These are phyloP conservation scores for silkworm (Bombyx mori) DNA, from an alignment of 1,140 invertebrate species.

Conservation along the genomic window ASM3026992v2 NC_085111.1:13639001-13639500, in stretches of 20 bases:
- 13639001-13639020: too few relatives aligned
- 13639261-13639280: slow-evolving; percentile 87
- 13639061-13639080: slow-evolving; percentile 53
- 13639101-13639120: slow-evolving; percentile 88
- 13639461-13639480: slow-evolving; percentile 86
- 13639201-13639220: slow-evolving; percentile 88
- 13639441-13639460: slow-evolving; percentile 91
- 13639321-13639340: slow-evolving; percentile 97
- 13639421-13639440: slow-evolving; percentile 92
- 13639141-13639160: slow-evolving; percentile 83
- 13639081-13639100: slow-evolving; percentile 85
- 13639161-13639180: slow-evolving; percentile 90
- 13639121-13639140: slow-evolving; percentile 81
- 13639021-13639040: too few relatives aligned
- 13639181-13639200: slow-evolving; percentile 83
- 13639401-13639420: slow-evolving; percentile 96
- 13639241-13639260: slow-evolving; percentile 97
- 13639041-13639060: too few relatives aligned
- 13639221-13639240: slow-evolving; percentile 96
- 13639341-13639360: slow-evolving; percentile 96
- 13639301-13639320: slow-evolving; percentile 88
- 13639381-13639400: slow-evolving; percentile 84
- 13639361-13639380: slow-evolving; percentile 90
- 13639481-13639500: slow-evolving; percentile 48
- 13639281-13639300: slow-evolving; percentile 76